phyloP scores from a whole-genome alignment of 2,113 vertebrate genomes.

The Zapus hudsonius region DNA sequence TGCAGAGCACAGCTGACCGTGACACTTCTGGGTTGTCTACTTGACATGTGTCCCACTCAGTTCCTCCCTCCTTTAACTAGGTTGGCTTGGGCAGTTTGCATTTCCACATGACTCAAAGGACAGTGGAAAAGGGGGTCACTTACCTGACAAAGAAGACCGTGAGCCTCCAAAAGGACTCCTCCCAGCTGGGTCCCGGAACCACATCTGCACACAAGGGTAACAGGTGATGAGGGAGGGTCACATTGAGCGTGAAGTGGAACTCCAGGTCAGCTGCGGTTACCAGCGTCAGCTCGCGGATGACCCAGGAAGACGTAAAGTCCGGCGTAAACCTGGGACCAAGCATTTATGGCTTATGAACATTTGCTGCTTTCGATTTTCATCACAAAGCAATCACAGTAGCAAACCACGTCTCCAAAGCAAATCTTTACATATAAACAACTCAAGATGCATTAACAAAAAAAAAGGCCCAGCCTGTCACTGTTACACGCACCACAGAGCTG shows the following conservation, averaged over 20 bases:
- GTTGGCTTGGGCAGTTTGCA: accelerated
- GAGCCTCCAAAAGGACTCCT: conserved; percentile 96
- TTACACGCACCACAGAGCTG: neutral
- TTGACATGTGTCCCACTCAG: accelerated
- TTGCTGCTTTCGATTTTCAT: neutral
- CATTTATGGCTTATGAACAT: neutral
- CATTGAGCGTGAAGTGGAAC: conserved; percentile 96
- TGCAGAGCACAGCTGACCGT: accelerated
- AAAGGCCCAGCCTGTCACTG: accelerated
- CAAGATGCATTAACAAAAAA: neutral
- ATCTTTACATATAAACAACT: neutral
- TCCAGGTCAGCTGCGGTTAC: conserved; percentile 91
- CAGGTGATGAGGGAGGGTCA: conserved; percentile 97
- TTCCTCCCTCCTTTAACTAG: neutral
- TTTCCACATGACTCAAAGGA: neutral
- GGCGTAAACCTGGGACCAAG: conserved; percentile 92
- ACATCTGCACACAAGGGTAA: conserved; percentile 96
- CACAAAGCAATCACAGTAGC: neutral
- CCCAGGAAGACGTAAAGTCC: conserved; percentile 98
- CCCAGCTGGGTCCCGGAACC: conserved; percentile 98
- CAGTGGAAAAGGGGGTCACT: neutral
- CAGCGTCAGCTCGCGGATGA: conserved; percentile 95
- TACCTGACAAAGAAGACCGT: conserved; percentile 97
- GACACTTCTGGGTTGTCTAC: neutral
- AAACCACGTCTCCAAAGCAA: neutral